Evolutionary conservation across 2,888 invertebrate genomes (phyloP), one percentile per base, ranked within the genome.

Genomic region (Caenorhabditis becei): DNA sequence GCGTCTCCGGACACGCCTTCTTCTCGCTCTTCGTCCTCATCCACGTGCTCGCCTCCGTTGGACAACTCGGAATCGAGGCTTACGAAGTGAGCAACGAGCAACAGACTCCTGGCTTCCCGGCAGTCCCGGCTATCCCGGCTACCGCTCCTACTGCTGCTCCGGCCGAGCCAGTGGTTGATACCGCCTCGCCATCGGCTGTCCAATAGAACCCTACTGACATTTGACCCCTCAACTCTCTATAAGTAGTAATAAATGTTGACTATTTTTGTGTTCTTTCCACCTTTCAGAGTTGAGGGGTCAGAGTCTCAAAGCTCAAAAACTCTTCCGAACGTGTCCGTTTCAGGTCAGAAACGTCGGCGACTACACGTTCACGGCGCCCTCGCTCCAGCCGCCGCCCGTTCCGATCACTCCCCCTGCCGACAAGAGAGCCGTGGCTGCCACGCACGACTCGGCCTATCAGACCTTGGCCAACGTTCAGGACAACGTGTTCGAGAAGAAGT

Each of bases 1-100:
- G 51, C 59, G 69, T 70, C 32, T 80, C 80, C 37, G 75, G 80
- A 7, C 59, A 65, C 65, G 16, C 53, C 8, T 56, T 80, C 63
- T 59, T 80, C 66, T 80, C 75, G 4, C 18, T 80, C 18, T 80
- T 74, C 59, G 74, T 80, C n/a, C 44, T 80, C 28, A 62, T 80
- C 26, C 80, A 74, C 32, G 72, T 74, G 2, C 62, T 80, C 24
- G 54, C 70, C 11, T 58, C 75, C 0, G 32, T 65, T 18, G 65
- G 75, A 54, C 80, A 80, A 66, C 26, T 80, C 20, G 74, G 59
- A 63, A 70, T 70, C 8, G 80, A 80, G 37, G 75, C 66, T 2
- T 75, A 65, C 37, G 80, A 80, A 75, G 74, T 80, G 53, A 74
- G 69, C 49, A 56, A 62, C 16, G 24, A 18, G 18, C n/a, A 7